phyloP scores from a whole-genome alignment of 2,888 invertebrate species.

The Pherbina coryleti region DNA sequence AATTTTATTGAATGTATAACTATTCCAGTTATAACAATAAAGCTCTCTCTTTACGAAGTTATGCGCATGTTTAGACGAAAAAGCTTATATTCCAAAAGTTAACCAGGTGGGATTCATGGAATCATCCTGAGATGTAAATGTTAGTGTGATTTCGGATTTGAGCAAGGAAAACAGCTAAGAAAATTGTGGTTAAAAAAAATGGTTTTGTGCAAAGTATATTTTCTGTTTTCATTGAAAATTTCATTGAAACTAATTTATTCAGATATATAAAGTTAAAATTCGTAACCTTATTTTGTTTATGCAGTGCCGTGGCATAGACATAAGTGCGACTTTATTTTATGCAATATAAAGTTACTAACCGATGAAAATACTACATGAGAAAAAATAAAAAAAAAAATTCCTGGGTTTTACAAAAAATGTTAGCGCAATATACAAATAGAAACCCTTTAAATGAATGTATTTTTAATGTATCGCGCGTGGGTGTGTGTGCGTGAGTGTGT shows the following conservation, averaged over 20 bases:
- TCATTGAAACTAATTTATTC: neutral
- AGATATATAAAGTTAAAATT: neutral
- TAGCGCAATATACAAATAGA: no score
- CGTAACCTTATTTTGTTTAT: neutral
- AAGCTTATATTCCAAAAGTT: conserved; percentile 24
- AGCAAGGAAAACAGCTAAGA: neutral
- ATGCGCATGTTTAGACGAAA: neutral
- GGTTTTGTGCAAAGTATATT: neutral
- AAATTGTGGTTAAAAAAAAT: neutral
- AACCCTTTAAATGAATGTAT: no score
- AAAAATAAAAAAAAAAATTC: no score
- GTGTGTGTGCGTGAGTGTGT: no score
- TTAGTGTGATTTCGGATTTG: conserved; percentile 27
- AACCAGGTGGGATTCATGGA: conserved; percentile 28
- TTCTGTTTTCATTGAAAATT: neutral
- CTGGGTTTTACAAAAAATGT: no score
- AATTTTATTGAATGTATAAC: conserved; percentile 1
- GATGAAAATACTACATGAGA: no score
- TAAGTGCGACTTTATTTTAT: neutral
- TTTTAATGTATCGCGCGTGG: no score
- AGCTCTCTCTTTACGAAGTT: neutral
- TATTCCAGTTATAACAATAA: neutral
- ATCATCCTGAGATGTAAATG: conserved; percentile 8
- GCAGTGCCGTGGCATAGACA: neutral
- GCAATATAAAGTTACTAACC: neutral